Evolutionary conservation across 1,140 invertebrate genomes (phyloP).

Genomic region (Orius laevigatus): DNA sequence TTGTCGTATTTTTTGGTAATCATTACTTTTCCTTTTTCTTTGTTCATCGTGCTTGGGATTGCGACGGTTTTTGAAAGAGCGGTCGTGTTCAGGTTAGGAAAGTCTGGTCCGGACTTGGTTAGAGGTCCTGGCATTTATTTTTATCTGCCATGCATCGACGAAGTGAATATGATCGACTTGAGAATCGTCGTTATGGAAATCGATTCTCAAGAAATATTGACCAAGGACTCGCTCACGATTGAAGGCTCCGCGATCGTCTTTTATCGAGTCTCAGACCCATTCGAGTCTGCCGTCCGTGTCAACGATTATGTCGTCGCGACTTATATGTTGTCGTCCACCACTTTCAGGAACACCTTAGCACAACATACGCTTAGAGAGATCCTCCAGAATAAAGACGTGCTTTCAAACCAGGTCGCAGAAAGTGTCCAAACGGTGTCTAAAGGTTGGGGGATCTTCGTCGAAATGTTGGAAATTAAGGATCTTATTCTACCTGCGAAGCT

Average conservation of each 20-base stretch:
- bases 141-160: slow-evolving; percentile 90
- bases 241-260: slow-evolving; percentile 86
- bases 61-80: slow-evolving; percentile 64
- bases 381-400: slow-evolving; percentile 76
- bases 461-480: slow-evolving; percentile 89
- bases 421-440: slow-evolving; percentile 80
- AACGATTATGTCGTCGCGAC: slow-evolving; percentile 75
- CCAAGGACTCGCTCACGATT: slow-evolving; percentile 84
- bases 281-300: slow-evolving; percentile 68
- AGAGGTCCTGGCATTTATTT: slow-evolving; percentile 60
- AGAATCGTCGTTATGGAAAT: slow-evolving; percentile 40
- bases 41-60: slow-evolving; percentile 72
- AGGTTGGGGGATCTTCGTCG: slow-evolving; percentile 91
- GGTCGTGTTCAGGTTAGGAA: slow-evolving; percentile 56
- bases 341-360: slow-evolving; percentile 76
- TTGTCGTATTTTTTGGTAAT: slow-evolving; percentile 54
- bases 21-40: slow-evolving; percentile 66
- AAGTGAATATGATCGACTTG: slow-evolving; percentile 80
- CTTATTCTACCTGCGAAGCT: slow-evolving; percentile 67
- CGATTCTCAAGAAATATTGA: slow-evolving; percentile 75
- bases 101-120: slow-evolving; percentile 47
- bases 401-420: slow-evolving; percentile 71
- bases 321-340: slow-evolving; percentile 68
- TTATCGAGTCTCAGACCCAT: slow-evolving; percentile 71
- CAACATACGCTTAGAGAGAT: slow-evolving; percentile 83